phyloP scores from a whole-genome alignment of 2,113 vertebrate species.

The Laticauda laticaudata region DNA sequence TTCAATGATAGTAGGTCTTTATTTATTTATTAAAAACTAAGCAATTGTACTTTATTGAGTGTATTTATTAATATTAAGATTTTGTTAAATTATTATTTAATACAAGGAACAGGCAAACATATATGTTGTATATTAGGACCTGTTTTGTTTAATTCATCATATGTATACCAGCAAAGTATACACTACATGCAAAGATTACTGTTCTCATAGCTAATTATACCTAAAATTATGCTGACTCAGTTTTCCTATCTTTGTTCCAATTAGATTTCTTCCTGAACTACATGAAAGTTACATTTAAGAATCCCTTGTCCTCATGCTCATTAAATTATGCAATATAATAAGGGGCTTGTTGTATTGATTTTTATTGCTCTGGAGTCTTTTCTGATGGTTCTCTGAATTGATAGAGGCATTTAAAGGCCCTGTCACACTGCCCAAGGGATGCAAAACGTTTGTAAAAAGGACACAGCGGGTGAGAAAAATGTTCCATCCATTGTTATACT shows the following conservation, averaged over 20 bases:
- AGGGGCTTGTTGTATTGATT: slow-evolving; percentile 7
- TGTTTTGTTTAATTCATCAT: slow-evolving; percentile 10
- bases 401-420: neutral
- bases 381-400: slow-evolving; percentile 12
- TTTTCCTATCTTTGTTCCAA: neutral
- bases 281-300: slow-evolving; percentile 3
- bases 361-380: neutral
- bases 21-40: neutral
- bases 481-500: too few species aligned
- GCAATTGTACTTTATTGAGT: neutral
- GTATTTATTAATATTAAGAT: neutral
- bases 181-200: neutral
- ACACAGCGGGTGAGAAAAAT: too few species aligned
- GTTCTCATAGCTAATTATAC: neutral
- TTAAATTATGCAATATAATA: slow-evolving; percentile 27
- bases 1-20: neutral
- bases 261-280: slow-evolving; percentile 6
- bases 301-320: slow-evolving; percentile 10
- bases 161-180: neutral
- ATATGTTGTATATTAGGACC: neutral
- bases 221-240: neutral
- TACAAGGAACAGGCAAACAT: neutral
- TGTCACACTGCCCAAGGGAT: too few species aligned
- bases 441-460: too few species aligned
- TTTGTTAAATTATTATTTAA: neutral